A percentile compares a stretch with the other conserved stretches of the same genome.
phyloP scores from a whole-genome alignment of 1,140 invertebrate species.

The Hyles vespertilio region DNA sequence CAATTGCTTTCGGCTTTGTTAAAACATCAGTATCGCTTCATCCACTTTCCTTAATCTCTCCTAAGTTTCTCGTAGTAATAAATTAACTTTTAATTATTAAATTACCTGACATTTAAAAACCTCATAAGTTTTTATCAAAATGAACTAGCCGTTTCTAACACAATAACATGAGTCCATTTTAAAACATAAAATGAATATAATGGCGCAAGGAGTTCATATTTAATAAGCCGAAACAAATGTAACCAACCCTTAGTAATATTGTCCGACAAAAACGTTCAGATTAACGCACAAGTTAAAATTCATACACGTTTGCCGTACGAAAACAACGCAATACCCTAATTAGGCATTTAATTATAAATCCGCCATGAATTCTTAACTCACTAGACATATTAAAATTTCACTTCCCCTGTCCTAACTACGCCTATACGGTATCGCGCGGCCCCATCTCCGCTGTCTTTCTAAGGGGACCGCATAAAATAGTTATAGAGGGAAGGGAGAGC shows the following conservation, averaged over 20 bases:
- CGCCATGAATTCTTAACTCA: slow-evolving; percentile 68
- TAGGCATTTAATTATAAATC: slow-evolving; percentile 71
- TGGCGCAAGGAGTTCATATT: too few relatives aligned
- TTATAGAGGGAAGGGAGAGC: slow-evolving; percentile 71
- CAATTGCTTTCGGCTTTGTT: too few relatives aligned
- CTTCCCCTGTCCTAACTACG: slow-evolving; percentile 50
- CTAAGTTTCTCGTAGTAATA: too few relatives aligned
- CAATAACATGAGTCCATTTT: too few relatives aligned
- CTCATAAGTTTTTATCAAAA: too few relatives aligned
- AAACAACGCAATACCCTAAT: slow-evolving; percentile 58
- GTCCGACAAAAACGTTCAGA: slow-evolving; percentile 26
- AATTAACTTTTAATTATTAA: too few relatives aligned
- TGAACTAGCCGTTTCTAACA: too few relatives aligned
- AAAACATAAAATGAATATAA: too few relatives aligned
- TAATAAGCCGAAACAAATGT: too few relatives aligned
- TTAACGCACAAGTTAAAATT: slow-evolving; percentile 39
- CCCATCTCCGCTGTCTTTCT: slow-evolving; percentile 71
- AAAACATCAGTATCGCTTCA: too few relatives aligned
- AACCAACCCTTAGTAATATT: not conserved
- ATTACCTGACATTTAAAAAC: too few relatives aligned
- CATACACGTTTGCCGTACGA: slow-evolving; percentile 28
- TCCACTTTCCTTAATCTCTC: too few relatives aligned
- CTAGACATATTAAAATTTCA: slow-evolving; percentile 71
- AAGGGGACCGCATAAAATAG: slow-evolving; percentile 75
- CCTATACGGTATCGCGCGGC: slow-evolving; percentile 55